A percentile compares a stretch with the other conserved stretches of the same genome.
Evolutionary conservation across 2,888 invertebrate genomes (phyloP).

Genomic region (Auanema freiburgensis): DNA sequence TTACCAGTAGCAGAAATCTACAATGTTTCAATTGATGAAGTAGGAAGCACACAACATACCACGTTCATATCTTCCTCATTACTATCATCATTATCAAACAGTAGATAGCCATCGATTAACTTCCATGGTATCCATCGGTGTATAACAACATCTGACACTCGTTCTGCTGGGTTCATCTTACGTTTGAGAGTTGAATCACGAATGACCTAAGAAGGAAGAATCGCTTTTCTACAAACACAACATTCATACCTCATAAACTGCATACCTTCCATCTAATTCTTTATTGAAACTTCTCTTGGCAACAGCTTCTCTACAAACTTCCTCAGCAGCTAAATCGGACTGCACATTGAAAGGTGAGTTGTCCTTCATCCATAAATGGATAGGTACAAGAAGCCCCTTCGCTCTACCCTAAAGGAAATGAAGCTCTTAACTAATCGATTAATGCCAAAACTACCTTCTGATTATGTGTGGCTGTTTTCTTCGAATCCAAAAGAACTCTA

Average conservation of each 20-base stretch:
- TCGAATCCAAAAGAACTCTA: constrained; percentile 12
- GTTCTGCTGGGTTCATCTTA: constrained; percentile 28
- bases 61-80: constrained; percentile 26
- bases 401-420: constrained; percentile 32
- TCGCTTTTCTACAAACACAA: neutral
- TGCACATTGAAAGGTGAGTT: constrained; percentile 61
- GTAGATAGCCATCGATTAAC: constrained; percentile 29
- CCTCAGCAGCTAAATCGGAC: constrained; percentile 45
- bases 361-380: constrained; percentile 58
- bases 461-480: too few species aligned
- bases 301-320: constrained; percentile 36
- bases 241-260: constrained; percentile 49
- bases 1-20: constrained; percentile 50
- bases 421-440: too few species aligned
- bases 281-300: constrained; percentile 31
- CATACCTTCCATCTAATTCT: constrained; percentile 35
- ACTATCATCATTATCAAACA: constrained; percentile 33
- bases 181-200: constrained; percentile 27
- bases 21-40: constrained; percentile 4
- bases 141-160: constrained; percentile 33
- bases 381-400: constrained; percentile 54
- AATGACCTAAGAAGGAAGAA: constrained; percentile 17
- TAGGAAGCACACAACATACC: constrained; percentile 9
- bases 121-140: constrained; percentile 40
- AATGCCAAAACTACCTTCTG: too few species aligned